Conservation (phyloP, 2,888 invertebrate genomes). For the Morpho helenor region DNA sequence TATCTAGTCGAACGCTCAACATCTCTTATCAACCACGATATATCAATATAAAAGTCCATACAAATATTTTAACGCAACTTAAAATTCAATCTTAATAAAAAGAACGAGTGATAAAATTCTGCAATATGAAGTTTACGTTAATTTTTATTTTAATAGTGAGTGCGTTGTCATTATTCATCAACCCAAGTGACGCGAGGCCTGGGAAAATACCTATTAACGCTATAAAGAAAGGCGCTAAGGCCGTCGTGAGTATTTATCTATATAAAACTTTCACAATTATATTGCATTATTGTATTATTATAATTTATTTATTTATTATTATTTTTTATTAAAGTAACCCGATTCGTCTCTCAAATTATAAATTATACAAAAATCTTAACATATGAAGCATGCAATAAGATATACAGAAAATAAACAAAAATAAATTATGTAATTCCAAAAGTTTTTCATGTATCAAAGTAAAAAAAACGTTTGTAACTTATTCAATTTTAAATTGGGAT, state of each 20-base stretch:
- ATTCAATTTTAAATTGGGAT: too few relatives aligned
- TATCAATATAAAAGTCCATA: constrained; percentile 13
- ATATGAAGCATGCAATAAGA: too few relatives aligned
- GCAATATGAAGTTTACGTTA: constrained; percentile 26
- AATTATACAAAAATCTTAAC: background rate
- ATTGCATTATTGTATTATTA: too few relatives aligned
- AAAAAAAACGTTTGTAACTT: too few relatives aligned
- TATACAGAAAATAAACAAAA: too few relatives aligned
- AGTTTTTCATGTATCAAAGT: too few relatives aligned
- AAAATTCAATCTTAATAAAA: constrained; percentile 1
- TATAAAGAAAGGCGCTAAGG: constrained; percentile 40
- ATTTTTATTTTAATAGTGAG: constrained; percentile 23
- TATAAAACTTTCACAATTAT: too few relatives aligned
- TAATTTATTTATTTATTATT: background rate
- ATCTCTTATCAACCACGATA: constrained; percentile 1
- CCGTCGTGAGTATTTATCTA: constrained; percentile 36
- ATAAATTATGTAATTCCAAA: too few relatives aligned
- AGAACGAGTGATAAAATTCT: background rate
- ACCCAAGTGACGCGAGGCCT: constrained; percentile 34
- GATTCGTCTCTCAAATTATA: background rate
- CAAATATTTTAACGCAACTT: background rate
- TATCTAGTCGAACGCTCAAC: constrained; percentile 4
- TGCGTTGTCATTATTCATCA: constrained; percentile 17
- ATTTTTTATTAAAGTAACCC: background rate
- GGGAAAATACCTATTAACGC: constrained; percentile 42